Conservation (phyloP, 2,797 vertebrate genomes). For the Poeciliopsis gracilis region DNA sequence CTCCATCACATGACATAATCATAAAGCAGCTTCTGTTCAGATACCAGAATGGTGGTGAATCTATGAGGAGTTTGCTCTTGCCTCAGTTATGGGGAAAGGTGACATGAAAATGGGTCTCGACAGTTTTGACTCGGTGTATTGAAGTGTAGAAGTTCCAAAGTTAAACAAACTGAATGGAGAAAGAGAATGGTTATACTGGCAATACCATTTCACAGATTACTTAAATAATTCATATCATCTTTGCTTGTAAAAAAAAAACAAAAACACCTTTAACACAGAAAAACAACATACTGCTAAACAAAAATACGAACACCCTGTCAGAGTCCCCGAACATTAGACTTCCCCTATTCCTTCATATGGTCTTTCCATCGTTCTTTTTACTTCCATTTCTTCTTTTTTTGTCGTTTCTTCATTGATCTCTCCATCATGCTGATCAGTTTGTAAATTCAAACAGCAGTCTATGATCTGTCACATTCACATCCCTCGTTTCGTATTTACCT, state of each 20-base stretch:
- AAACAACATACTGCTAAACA: constrained; percentile 50
- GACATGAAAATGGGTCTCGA: not conserved
- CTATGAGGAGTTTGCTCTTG: not conserved
- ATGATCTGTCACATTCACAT: constrained; percentile 16
- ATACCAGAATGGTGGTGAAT: not conserved
- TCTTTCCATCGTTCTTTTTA: constrained; percentile 43
- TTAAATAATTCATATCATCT: constrained; percentile 78
- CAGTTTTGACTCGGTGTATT: not conserved
- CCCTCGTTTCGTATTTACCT: constrained; percentile 28
- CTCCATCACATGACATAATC: not conserved
- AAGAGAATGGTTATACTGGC: constrained; percentile 66
- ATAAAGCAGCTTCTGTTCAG: not conserved
- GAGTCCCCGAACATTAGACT: constrained; percentile 60
- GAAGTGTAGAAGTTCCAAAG: constrained; percentile 6
- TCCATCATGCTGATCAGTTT: constrained; percentile 7
- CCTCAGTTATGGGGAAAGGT: not conserved
- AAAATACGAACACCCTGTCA: constrained; percentile 65
- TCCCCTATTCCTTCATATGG: constrained; percentile 37
- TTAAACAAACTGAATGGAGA: constrained; percentile 28
- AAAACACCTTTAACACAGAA: constrained; percentile 51
- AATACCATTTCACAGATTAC: constrained; percentile 73
- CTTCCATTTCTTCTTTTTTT: not conserved
- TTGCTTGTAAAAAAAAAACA: constrained; percentile 46
- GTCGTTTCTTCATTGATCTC: constrained; percentile 11
- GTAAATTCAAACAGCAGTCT: constrained; percentile 14